Percentiles rank a stretch among this genome's conserved stretches.
Evolutionary conservation across 2,113 vertebrate species (phyloP).

Genomic region (Ictidomys tridecemlineatus): DNA sequence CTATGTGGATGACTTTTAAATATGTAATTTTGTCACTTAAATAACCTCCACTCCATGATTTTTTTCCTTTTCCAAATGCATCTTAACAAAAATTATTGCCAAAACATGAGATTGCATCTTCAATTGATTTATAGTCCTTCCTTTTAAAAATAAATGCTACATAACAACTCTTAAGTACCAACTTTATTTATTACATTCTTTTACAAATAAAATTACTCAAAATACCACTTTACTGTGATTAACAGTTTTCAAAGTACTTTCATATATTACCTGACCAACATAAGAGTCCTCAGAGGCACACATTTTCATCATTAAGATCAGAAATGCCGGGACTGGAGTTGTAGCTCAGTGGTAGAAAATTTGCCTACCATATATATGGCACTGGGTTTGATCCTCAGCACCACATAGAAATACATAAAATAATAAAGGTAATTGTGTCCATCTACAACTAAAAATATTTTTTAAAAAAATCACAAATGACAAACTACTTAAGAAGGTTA

Average conservation of each 20-base stretch:
- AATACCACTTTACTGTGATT: not conserved
- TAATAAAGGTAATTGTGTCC: too few species aligned
- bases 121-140: not conserved
- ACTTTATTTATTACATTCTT: not conserved
- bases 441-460: too few species aligned
- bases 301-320: not conserved
- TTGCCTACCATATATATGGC: too few species aligned
- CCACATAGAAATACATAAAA: too few species aligned
- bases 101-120: not conserved
- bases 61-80: not conserved
- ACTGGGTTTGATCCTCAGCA: too few species aligned
- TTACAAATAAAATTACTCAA: constrained; percentile 53
- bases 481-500: constrained; percentile 1
- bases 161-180: not conserved
- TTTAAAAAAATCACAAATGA: constrained; percentile 47
- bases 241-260: constrained; percentile 56
- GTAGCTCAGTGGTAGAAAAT: too few species aligned
- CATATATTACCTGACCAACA: not conserved
- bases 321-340: not conserved
- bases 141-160: not conserved
- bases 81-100: not conserved
- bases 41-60: not conserved
- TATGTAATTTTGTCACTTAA: not conserved
- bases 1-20: not conserved
- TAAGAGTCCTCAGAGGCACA: not conserved